Conservation (phyloP, 2,888 invertebrate species). For the Neoascia interrupta region DNA sequence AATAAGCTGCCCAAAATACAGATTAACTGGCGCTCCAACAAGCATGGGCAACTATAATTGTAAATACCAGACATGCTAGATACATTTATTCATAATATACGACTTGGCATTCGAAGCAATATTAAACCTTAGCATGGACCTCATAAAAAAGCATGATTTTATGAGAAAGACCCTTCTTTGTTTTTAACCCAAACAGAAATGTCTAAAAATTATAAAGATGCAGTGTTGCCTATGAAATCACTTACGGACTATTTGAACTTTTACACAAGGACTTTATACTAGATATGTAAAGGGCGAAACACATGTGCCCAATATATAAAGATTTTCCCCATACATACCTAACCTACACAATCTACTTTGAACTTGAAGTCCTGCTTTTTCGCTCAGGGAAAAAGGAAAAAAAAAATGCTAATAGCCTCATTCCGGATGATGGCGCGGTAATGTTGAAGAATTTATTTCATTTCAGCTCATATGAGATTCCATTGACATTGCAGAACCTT, state of each 20-base stretch:
- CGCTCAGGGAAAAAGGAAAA: background rate
- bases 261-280: too few species aligned
- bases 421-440: background rate
- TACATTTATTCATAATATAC: too few species aligned
- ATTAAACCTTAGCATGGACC: constrained; percentile 4
- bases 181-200: background rate
- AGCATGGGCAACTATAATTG: too few species aligned
- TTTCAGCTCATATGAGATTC: too few species aligned
- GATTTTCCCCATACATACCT: background rate
- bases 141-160: constrained; percentile 20
- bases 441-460: too few species aligned
- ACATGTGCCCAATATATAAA: too few species aligned
- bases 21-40: too few species aligned
- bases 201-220: too few species aligned
- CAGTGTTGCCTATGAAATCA: background rate
- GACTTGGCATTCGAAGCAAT: constrained; percentile 13
- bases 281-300: too few species aligned
- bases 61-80: too few species aligned
- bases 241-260: constrained; percentile 3
- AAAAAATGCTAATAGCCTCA: background rate
- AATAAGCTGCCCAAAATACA: too few species aligned
- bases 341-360: background rate
- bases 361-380: background rate
- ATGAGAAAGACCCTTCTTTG: constrained; percentile 19
- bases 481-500: too few species aligned